A percentile compares a stretch with the other conserved stretches of the same genome.
phyloP scores from a whole-genome alignment of 2,113 vertebrate species.

The Balaeniceps rex region DNA sequence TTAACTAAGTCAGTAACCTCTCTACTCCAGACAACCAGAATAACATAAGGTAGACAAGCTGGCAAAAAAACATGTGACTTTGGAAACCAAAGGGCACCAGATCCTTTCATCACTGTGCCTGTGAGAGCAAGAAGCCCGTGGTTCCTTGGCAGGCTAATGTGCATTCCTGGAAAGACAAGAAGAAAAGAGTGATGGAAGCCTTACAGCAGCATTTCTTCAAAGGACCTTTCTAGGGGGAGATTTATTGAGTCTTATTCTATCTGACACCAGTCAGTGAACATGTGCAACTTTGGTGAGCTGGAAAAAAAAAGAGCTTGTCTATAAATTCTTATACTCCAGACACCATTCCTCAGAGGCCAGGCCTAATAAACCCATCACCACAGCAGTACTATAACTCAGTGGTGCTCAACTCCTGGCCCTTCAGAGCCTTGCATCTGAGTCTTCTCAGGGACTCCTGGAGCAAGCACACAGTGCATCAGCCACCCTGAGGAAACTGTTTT shows the following conservation, averaged over 20 bases:
- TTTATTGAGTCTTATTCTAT: conserved; percentile 49
- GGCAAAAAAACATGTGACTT: not conserved
- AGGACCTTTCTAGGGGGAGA: conserved; percentile 5
- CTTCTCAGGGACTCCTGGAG: not conserved
- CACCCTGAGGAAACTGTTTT: not conserved
- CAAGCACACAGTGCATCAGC: not conserved
- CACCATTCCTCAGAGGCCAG: conserved; percentile 39
- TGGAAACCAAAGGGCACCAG: not conserved
- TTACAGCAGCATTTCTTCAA: conserved; percentile 29
- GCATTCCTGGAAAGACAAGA: not conserved
- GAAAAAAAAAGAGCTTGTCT: not conserved
- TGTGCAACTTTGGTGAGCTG: conserved; percentile 19
- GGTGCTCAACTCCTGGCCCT: not conserved
- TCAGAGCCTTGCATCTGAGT: not conserved
- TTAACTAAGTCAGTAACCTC: not conserved
- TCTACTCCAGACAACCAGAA: not conserved
- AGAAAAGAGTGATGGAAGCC: not conserved
- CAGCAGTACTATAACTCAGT: conserved; percentile 31
- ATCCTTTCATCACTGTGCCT: not conserved
- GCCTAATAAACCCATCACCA: conserved; percentile 54
- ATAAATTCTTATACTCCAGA: conserved; percentile 52
- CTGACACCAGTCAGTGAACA: conserved; percentile 51
- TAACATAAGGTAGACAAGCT: not conserved
- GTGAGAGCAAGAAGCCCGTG: not conserved
- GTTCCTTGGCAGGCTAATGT: not conserved